Percentiles rank a stretch among this genome's conserved stretches.
phyloP scores from a whole-genome alignment of 2,113 vertebrate species.

The Ptilorrhoa leucosticta region DNA sequence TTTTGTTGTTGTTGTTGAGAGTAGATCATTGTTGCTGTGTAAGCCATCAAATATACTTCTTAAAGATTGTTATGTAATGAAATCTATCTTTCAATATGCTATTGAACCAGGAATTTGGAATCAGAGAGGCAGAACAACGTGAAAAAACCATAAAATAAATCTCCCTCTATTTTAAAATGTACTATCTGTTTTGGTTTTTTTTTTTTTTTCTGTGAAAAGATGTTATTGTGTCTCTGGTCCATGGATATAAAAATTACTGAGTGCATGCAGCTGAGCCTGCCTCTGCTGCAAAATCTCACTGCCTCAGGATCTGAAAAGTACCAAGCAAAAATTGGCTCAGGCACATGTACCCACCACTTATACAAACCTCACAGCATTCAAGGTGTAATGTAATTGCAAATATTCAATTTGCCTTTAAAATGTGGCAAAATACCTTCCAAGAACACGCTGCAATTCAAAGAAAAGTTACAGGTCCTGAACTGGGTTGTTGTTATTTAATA shows the following conservation, averaged over 20 bases:
- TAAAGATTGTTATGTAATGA: conserved; percentile 60
- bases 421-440: not conserved
- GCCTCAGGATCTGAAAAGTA: not conserved
- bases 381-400: not conserved
- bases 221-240: conserved; percentile 23
- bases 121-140: conserved; percentile 23
- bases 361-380: not conserved
- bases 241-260: conserved; percentile 8
- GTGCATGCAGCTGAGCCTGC: not conserved
- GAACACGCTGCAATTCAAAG: not conserved
- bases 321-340: not conserved
- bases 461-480: not conserved
- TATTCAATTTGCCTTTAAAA: not conserved
- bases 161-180: conserved; percentile 34
- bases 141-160: conserved; percentile 42
- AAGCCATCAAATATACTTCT: conserved; percentile 42
- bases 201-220: not conserved
- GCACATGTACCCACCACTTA: not conserved
- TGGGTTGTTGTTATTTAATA: not conserved
- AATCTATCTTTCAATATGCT: conserved; percentile 44
- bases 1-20: conserved; percentile 13
- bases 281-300: not conserved
- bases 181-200: not conserved
- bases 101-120: conserved; percentile 50
- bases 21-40: not conserved